Percentiles rank a stretch among this genome's conserved stretches.
These are phyloP conservation scores for Scalopus aquaticus DNA, from an alignment of 2,113 vertebrate genomes.

Conservation along the genomic window DNA sequence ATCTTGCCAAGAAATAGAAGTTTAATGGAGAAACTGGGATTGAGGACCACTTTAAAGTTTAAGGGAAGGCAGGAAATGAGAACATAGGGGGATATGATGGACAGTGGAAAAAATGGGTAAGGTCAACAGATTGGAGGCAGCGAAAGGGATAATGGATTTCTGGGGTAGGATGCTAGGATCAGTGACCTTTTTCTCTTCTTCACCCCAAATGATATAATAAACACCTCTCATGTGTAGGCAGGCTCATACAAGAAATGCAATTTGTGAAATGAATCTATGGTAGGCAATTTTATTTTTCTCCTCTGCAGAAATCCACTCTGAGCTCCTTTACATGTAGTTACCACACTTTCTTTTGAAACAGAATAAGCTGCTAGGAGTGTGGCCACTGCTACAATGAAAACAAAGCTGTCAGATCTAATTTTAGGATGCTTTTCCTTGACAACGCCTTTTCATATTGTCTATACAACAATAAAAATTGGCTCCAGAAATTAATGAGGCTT, in stretches of 20 bases:
- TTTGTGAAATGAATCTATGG: constrained; percentile 7
- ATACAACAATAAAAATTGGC: constrained; percentile 36
- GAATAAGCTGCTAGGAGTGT: constrained; percentile 3
- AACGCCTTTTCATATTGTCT: constrained; percentile 57
- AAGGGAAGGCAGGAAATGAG: background rate
- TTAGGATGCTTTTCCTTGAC: constrained; percentile 66
- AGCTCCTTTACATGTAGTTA: constrained; percentile 49
- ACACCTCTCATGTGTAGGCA: background rate
- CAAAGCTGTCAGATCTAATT: constrained; percentile 67
- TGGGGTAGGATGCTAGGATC: background rate
- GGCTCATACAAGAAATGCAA: constrained; percentile 10
- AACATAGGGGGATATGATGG: background rate
- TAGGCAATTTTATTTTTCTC: background rate
- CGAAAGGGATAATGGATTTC: background rate
- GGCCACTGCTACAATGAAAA: constrained; percentile 59
- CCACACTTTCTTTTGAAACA: constrained; percentile 59
- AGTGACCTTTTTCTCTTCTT: background rate
- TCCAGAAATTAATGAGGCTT: constrained; percentile 55
- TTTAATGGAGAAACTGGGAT: background rate
- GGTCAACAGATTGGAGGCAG: background rate
- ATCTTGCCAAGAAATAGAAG: background rate
- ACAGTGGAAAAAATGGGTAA: background rate
- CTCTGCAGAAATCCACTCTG: background rate
- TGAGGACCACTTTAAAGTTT: background rate
- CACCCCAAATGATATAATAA: background rate